phyloP scores from a whole-genome alignment of 2,888 invertebrate genomes.

The Andrena hattorfiana region DNA sequence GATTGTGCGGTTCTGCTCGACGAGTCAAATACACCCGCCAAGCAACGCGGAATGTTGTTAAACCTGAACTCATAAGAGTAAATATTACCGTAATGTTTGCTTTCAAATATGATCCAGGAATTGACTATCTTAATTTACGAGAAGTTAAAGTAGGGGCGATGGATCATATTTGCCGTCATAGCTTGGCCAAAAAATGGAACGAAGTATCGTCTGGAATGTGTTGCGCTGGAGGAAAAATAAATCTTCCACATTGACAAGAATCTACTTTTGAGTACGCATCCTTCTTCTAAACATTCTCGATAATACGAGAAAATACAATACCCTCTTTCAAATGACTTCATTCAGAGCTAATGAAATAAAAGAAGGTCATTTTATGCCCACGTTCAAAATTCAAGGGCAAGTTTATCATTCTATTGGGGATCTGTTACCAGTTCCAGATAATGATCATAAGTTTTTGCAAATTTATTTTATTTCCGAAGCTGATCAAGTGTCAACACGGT shows the following conservation, averaged over 20 bases:
- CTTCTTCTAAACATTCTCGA: constrained; percentile 4
- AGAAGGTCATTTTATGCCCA: no score
- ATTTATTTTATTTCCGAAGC: constrained; percentile 3
- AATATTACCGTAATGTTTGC: neutral
- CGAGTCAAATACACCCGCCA: neutral
- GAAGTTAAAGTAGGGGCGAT: constrained; percentile 3
- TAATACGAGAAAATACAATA: constrained; percentile 3
- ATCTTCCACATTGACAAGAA: neutral
- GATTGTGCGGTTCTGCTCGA: neutral
- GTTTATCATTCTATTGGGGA: constrained; percentile 3
- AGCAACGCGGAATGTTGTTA: constrained; percentile 1
- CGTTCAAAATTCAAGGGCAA: neutral
- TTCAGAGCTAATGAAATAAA: neutral
- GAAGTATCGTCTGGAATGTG: neutral
- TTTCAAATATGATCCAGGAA: neutral
- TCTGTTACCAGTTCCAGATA: neutral
- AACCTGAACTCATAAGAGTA: no score
- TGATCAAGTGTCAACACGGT: constrained; percentile 2
- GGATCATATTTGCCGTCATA: neutral
- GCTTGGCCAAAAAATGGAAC: no score
- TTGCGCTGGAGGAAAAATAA: neutral
- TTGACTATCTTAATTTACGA: neutral
- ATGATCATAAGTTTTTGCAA: constrained; percentile 3
- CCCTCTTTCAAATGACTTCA: constrained; percentile 3
- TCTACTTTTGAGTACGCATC: no score